phyloP scores from a whole-genome alignment of 2,797 vertebrate genomes.

The Lerista edwardsae region DNA sequence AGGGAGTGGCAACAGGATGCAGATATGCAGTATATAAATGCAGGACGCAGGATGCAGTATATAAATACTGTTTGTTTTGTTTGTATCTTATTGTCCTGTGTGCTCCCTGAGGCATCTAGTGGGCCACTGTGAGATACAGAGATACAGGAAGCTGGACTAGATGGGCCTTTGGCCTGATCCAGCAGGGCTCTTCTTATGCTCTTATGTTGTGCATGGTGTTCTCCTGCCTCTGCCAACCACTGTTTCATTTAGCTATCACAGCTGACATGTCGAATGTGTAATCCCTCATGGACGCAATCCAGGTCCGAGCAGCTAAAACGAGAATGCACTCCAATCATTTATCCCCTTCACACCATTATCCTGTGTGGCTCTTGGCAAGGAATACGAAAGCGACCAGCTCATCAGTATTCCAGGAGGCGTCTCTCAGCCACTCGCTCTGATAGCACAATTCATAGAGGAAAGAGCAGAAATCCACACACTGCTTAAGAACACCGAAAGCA shows the following conservation, averaged over 20 bases:
- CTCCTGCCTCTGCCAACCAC: background rate
- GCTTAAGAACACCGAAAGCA: conserved; percentile 45
- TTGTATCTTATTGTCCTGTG: too few species aligned
- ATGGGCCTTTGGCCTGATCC: too few species aligned
- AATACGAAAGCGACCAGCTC: conserved; percentile 65
- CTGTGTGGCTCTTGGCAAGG: conserved; percentile 52
- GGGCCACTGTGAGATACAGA: too few species aligned
- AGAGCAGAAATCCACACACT: conserved; percentile 53
- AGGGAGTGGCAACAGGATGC: too few species aligned
- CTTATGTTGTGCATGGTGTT: too few species aligned
- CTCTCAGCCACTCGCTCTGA: conserved; percentile 32
- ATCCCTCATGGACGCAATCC: conserved; percentile 54
- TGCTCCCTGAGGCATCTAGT: too few species aligned
- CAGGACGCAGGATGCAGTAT: too few species aligned
- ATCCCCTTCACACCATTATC: conserved; percentile 64
- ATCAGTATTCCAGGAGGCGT: conserved; percentile 61
- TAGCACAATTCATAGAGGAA: conserved; percentile 55
- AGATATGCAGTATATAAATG: too few species aligned
- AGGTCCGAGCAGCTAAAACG: conserved; percentile 62
- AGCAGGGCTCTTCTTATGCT: too few species aligned
- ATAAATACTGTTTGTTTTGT: too few species aligned
- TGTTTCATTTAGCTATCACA: too few species aligned
- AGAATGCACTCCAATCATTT: conserved; percentile 70
- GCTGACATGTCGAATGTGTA: conserved; percentile 1
- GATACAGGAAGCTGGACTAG: too few species aligned